phyloP scores from a whole-genome alignment of 2,888 invertebrate species.

The Papilio demoleus region DNA sequence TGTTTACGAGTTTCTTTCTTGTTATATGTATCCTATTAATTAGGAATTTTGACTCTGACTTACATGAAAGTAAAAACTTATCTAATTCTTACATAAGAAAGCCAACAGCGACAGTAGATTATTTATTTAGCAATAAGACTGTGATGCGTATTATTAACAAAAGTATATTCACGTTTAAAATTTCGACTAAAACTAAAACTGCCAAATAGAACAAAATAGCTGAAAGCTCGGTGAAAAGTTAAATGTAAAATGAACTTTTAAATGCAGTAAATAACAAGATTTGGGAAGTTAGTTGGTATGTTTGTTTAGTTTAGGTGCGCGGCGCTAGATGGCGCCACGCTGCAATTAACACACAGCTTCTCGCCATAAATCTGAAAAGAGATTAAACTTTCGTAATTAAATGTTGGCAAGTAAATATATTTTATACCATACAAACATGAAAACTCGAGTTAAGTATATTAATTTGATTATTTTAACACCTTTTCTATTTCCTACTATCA shows the following conservation, averaged over 20 bases:
- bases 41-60: too few relatives aligned
- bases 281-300: conserved; percentile 3
- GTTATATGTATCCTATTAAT: too few relatives aligned
- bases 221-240: neutral
- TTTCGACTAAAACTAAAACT: neutral
- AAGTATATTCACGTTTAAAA: too few relatives aligned
- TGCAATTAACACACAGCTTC: conserved; percentile 37
- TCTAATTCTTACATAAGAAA: too few relatives aligned
- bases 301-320: conserved; percentile 1
- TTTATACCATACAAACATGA: conserved; percentile 20
- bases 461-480: neutral
- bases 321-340: conserved; percentile 16
- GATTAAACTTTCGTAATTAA: conserved; percentile 40
- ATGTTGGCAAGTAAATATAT: conserved; percentile 38
- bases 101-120: too few relatives aligned
- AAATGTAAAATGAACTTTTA: conserved; percentile 3
- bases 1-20: neutral
- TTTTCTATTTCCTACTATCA: neutral
- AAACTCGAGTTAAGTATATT: neutral
- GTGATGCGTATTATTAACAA: too few relatives aligned
- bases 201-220: neutral
- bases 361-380: conserved; percentile 36
- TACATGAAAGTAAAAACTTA: too few relatives aligned
- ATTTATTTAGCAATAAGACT: too few relatives aligned
- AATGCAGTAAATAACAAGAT: conserved; percentile 5